These are phyloP conservation scores for Neopelma chrysocephalum DNA, from an alignment of 2,797 vertebrate genomes.

Conservation along the genomic window DNA sequence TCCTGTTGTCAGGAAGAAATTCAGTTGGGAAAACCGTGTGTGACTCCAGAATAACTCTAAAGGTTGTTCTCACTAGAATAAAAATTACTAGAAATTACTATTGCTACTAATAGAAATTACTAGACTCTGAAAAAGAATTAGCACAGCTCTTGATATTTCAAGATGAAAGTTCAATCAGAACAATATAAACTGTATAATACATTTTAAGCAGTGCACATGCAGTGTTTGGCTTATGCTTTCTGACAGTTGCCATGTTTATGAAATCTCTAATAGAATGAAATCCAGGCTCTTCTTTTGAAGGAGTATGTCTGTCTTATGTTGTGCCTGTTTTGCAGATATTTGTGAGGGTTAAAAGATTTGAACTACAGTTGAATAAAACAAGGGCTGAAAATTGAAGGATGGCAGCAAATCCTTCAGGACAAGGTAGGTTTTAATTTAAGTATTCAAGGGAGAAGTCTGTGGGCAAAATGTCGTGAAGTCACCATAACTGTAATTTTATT, in stretches of 20 bases:
- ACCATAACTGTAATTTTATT: not conserved
- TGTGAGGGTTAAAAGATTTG: not conserved
- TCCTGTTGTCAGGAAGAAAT: not conserved
- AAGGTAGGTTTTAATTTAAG: slow-evolving; percentile 76
- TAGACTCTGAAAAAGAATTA: not conserved
- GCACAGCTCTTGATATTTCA: not conserved
- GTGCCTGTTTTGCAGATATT: slow-evolving; percentile 58
- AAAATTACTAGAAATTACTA: not conserved
- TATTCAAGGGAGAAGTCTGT: not conserved
- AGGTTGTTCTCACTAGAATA: not conserved
- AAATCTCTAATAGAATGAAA: not conserved
- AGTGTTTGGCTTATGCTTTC: not conserved
- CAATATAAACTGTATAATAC: not conserved
- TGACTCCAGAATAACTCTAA: not conserved
- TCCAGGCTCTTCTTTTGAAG: not conserved
- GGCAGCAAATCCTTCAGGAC: slow-evolving; percentile 88
- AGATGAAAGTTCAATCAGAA: not conserved
- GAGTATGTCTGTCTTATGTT: not conserved
- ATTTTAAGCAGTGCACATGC: not conserved
- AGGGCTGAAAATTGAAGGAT: slow-evolving; percentile 73
- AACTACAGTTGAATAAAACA: slow-evolving; percentile 21
- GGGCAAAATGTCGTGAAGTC: not conserved
- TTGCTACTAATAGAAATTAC: not conserved
- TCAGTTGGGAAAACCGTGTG: not conserved
- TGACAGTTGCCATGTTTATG: not conserved